These are phyloP conservation scores for Sisyra terminalis DNA, from an alignment of 2,888 invertebrate species.

Conservation along the genomic window DNA sequence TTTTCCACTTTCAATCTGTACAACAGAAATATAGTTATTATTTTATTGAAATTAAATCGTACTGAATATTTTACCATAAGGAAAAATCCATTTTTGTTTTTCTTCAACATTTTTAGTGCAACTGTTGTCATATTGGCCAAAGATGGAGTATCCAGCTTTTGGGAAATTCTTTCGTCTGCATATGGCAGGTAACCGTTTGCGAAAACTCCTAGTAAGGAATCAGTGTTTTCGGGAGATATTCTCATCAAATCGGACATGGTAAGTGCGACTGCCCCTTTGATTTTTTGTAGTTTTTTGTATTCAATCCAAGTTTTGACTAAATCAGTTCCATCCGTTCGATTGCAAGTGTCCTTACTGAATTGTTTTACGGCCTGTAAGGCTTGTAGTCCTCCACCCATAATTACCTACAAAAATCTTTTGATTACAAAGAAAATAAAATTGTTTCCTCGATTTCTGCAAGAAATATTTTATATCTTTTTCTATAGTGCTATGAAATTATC, in stretches of 20 bases:
- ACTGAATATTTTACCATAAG: constrained; percentile 50
- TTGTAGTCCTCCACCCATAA: constrained; percentile 77
- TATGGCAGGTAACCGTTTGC: constrained; percentile 62
- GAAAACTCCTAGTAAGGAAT: constrained; percentile 70
- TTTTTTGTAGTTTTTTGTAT: constrained; percentile 27
- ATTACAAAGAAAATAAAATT: no score
- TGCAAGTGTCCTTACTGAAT: constrained; percentile 32
- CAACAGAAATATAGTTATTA: no score
- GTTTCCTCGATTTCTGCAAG: no score
- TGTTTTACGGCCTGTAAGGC: constrained; percentile 31
- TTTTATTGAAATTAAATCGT: no score
- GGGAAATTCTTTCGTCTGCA: constrained; percentile 49
- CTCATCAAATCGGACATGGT: constrained; percentile 47
- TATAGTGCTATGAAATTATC: no score
- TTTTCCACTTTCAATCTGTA: constrained; percentile 66
- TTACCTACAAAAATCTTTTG: constrained; percentile 53
- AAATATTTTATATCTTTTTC: no score
- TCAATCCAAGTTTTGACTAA: constrained; percentile 52
- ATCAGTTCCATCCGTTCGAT: constrained; percentile 55
- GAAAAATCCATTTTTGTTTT: constrained; percentile 48
- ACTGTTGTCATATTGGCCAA: constrained; percentile 62
- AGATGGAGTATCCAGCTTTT: constrained; percentile 56
- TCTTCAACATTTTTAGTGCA: constrained; percentile 52
- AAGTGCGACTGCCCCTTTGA: constrained; percentile 41
- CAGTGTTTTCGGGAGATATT: constrained; percentile 40